Conservation (phyloP, 2,888 invertebrate species). For the Polyommatus icarus region DNA sequence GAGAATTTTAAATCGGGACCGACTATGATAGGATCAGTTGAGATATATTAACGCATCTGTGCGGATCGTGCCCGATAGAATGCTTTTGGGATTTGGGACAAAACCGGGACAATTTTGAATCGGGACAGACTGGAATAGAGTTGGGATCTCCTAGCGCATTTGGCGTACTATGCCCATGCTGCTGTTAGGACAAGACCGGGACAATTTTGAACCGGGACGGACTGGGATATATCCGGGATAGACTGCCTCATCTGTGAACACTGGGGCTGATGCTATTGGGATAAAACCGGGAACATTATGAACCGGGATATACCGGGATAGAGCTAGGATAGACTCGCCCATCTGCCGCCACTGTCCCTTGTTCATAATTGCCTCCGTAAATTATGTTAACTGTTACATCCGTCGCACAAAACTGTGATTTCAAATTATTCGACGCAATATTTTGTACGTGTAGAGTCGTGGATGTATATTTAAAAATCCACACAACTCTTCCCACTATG, state of each 20-base stretch:
- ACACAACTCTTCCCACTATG: background rate
- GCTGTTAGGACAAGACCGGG: background rate
- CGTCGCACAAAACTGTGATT: constrained; percentile 4
- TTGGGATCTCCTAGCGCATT: too few species aligned
- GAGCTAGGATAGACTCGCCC: background rate
- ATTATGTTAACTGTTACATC: background rate
- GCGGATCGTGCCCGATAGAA: too few species aligned
- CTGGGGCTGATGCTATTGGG: too few species aligned
- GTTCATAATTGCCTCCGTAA: constrained; percentile 25
- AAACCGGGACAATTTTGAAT: background rate
- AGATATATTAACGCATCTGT: background rate
- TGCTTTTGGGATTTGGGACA: background rate
- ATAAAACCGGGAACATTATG: background rate
- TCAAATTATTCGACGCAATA: constrained; percentile 10
- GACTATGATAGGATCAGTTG: too few species aligned
- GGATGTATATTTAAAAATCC: background rate
- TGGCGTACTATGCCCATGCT: too few species aligned
- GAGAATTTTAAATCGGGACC: too few species aligned
- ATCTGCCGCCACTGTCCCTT: background rate
- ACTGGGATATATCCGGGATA: constrained; percentile 1
- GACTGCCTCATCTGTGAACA: background rate
- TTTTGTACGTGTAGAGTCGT: background rate
- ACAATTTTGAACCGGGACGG: background rate
- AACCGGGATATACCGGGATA: constrained; percentile 9
- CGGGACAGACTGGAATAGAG: too few species aligned